Conservation (phyloP, 2,113 vertebrate species). For the Ictalurus punctatus region DNA sequence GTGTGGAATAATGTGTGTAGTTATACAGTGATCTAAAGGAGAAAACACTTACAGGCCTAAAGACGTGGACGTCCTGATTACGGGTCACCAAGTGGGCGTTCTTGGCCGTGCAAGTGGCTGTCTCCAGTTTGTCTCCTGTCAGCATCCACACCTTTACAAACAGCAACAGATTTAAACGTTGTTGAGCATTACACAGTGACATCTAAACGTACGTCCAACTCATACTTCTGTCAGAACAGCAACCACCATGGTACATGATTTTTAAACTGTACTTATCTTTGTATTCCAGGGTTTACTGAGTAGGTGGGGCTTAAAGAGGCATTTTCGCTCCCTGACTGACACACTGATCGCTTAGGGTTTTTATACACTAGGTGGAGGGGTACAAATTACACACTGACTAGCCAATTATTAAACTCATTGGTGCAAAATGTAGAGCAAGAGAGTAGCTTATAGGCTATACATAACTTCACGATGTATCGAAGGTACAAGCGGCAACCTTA, state of each 20-base stretch:
- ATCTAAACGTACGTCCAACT: not conserved
- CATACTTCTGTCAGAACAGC: not conserved
- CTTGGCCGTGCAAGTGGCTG: slow-evolving; percentile 95
- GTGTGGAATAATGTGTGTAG: not conserved
- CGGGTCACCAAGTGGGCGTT: slow-evolving; percentile 95
- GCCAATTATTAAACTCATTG: not conserved
- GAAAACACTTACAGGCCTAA: slow-evolving; percentile 81
- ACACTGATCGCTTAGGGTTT: not conserved
- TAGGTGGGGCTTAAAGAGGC: not conserved
- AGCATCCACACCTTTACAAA: slow-evolving; percentile 94
- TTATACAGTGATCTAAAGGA: slow-evolving; percentile 7
- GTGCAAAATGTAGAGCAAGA: too few relatives aligned
- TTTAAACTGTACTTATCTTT: not conserved
- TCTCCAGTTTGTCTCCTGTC: slow-evolving; percentile 96
- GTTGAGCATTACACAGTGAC: not conserved
- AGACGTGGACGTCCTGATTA: slow-evolving; percentile 93
- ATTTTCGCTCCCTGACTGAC: not conserved
- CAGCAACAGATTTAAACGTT: not conserved
- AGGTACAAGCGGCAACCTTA: not conserved
- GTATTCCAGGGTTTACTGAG: not conserved
- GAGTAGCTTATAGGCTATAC: not conserved
- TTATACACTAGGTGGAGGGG: not conserved
- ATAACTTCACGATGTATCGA: not conserved
- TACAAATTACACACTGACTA: not conserved
- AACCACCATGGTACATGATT: not conserved